Percentiles rank a stretch among this genome's conserved stretches.
These are phyloP conservation scores for Pelmatolapia mariae DNA, from an alignment of 2,113 vertebrate species.

Conservation along the genomic window DNA sequence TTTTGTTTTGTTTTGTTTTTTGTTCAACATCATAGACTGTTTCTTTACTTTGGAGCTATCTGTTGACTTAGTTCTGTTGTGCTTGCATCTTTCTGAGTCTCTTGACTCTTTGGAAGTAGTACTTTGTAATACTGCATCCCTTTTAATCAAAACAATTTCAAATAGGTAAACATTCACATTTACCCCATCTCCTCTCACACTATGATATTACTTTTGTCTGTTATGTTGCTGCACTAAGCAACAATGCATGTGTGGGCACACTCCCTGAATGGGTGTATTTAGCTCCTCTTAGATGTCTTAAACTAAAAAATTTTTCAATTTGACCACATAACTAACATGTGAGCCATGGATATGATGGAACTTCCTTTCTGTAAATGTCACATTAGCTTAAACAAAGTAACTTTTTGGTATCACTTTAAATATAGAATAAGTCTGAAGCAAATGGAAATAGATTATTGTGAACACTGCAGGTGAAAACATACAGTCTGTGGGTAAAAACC, in stretches of 20 bases:
- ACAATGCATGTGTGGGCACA: neutral
- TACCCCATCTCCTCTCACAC: neutral
- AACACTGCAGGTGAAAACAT: neutral
- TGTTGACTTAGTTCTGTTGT: neutral
- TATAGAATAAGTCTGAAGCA: rapidly evolving
- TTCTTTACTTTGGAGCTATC: neutral
- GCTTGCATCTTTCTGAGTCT: neutral
- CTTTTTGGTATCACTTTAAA: neutral
- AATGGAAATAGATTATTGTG: neutral
- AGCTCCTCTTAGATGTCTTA: neutral
- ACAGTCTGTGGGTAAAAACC: neutral
- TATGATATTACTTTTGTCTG: neutral
- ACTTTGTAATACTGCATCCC: neutral
- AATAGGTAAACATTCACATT: neutral
- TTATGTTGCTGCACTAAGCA: neutral
- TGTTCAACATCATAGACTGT: neutral
- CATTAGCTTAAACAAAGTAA: neutral
- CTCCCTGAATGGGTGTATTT: neutral
- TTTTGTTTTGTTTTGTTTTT: neutral
- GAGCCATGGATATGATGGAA: neutral
- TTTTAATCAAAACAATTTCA: neutral
- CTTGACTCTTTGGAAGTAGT: neutral
- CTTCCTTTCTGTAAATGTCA: neutral
- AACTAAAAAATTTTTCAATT: neutral
- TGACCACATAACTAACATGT: neutral